Evolutionary conservation across 2,888 invertebrate genomes (phyloP).

Genomic region (Aporophyla lueneburgensis): DNA sequence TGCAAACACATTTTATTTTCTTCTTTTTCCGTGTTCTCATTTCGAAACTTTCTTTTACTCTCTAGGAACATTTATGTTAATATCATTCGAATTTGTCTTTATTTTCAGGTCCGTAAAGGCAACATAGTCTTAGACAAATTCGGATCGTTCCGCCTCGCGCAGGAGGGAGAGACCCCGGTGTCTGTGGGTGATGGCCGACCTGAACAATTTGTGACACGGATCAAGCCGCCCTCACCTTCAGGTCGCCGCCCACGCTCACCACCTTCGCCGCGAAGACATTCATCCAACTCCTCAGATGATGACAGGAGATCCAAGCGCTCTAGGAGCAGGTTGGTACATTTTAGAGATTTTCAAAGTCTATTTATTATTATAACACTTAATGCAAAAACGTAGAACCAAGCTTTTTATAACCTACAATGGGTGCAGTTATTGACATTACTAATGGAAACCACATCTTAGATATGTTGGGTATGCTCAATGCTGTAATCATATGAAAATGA

Average conservation of each 20-base stretch:
- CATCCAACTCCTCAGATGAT: conserved; percentile 85
- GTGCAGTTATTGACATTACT: conserved; percentile 37
- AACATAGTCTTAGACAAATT: conserved; percentile 94
- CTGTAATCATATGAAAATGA: conserved; percentile 2
- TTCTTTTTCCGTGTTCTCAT: not conserved
- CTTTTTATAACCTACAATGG: conserved; percentile 32
- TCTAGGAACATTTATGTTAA: not conserved
- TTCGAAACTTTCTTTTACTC: not conserved
- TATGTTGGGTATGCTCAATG: conserved; percentile 19
- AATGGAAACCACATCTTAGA: conserved; percentile 11
- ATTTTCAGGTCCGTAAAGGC: conserved; percentile 87
- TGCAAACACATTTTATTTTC: not conserved
- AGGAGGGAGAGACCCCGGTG: conserved; percentile 89
- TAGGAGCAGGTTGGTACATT: conserved; percentile 80
- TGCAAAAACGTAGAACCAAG: conserved; percentile 1
- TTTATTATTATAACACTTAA: not conserved
- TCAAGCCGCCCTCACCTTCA: conserved; percentile 85
- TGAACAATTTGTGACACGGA: conserved; percentile 89
- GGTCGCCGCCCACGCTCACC: conserved; percentile 86
- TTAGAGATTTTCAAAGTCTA: conserved; percentile 7
- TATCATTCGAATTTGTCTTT: not conserved
- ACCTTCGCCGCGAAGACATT: conserved; percentile 85
- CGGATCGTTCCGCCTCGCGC: conserved; percentile 93
- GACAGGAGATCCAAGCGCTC: conserved; percentile 83
- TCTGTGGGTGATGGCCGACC: conserved; percentile 87